Conservation (phyloP, 2,797 vertebrate genomes). For the Pygocentrus nattereri region DNA sequence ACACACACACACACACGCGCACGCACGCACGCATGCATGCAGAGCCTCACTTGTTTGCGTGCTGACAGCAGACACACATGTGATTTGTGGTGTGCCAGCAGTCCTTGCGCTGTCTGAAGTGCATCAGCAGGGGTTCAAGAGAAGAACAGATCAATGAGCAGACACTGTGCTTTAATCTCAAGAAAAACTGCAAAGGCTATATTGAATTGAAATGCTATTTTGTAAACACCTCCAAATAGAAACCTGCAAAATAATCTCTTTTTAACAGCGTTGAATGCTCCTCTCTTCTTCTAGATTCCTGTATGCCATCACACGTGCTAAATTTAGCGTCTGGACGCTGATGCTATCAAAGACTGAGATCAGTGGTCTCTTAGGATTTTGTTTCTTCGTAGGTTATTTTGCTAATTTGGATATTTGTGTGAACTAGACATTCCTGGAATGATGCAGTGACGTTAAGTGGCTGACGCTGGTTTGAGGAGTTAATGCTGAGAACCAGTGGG, state of each 20-base stretch:
- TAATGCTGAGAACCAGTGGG: background rate
- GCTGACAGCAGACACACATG: slow-evolving; percentile 15
- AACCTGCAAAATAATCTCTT: background rate
- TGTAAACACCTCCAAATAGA: background rate
- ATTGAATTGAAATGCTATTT: background rate
- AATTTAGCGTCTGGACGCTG: background rate
- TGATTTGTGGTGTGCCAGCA: slow-evolving; percentile 18
- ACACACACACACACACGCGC: background rate
- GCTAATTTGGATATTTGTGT: background rate
- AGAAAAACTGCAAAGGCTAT: background rate
- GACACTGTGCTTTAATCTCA: background rate
- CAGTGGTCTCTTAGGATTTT: background rate
- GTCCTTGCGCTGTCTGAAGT: background rate
- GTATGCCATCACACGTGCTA: background rate
- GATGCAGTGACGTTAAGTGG: slow-evolving; percentile 4
- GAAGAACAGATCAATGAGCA: background rate
- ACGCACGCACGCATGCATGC: background rate
- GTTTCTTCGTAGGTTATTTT: background rate
- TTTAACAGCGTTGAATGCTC: background rate
- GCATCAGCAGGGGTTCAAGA: background rate
- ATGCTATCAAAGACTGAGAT: background rate
- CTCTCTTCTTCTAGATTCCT: background rate
- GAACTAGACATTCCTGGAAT: background rate
- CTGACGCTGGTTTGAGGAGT: background rate
- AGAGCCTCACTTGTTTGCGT: background rate